Conservation (phyloP, 1,140 invertebrate species). For the Plutomurus gul region DNA sequence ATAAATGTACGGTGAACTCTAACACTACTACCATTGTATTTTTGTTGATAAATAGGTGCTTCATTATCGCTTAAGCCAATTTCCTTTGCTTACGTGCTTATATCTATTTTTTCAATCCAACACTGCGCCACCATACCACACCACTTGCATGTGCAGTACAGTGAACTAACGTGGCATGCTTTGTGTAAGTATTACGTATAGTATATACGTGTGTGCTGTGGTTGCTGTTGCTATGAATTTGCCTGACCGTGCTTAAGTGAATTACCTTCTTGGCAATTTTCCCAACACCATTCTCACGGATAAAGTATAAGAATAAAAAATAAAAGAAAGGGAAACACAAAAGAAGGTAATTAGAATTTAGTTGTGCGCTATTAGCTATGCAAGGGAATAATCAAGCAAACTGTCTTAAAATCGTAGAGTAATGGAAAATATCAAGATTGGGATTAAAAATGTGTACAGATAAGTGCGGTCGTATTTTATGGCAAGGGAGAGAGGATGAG, state of each 20-base stretch:
- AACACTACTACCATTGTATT: too few relatives aligned
- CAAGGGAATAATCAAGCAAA: neutral
- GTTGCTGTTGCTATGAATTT: neutral
- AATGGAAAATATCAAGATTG: neutral
- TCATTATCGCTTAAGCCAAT: too few relatives aligned
- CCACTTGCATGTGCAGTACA: too few relatives aligned
- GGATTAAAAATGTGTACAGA: neutral
- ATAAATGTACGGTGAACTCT: too few relatives aligned
- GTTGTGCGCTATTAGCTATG: too few relatives aligned
- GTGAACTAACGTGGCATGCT: too few relatives aligned
- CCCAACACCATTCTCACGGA: constrained; percentile 21
- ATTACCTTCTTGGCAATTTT: constrained; percentile 15
- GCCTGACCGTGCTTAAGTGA: neutral
- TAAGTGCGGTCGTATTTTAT: neutral
- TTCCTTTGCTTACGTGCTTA: too few relatives aligned
- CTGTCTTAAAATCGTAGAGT: neutral
- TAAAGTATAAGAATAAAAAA: too few relatives aligned
- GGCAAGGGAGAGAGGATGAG: neutral
- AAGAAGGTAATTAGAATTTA: constrained; percentile 14
- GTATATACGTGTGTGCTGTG: neutral
- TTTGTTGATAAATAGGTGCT: too few relatives aligned
- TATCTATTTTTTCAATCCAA: too few relatives aligned
- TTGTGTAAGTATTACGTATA: too few relatives aligned
- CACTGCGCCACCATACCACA: too few relatives aligned
- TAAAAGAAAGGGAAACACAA: constrained; percentile 3